Evolutionary conservation across 2,888 invertebrate genomes (phyloP).

Genomic region (Nebria salina): DNA sequence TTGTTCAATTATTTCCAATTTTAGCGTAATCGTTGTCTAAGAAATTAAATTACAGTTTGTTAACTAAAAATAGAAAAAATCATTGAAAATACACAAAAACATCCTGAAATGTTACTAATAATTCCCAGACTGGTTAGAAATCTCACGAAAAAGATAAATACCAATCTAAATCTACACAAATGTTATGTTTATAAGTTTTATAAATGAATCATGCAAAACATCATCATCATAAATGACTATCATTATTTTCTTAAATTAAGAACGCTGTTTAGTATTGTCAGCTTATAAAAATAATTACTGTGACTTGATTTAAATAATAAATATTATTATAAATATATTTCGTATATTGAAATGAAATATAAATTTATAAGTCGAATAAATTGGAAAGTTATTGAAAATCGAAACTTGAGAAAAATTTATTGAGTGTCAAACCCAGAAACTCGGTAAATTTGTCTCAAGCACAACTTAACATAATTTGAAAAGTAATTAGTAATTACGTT

Average conservation of each 20-base stretch:
- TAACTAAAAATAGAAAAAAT: conserved; percentile 30
- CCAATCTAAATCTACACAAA: conserved; percentile 39
- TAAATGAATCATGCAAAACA: not conserved
- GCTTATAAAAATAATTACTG: not conserved
- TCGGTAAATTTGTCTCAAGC: too few species aligned
- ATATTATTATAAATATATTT: not conserved
- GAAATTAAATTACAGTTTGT: not conserved
- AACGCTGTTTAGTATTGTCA: not conserved
- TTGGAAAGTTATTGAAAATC: not conserved
- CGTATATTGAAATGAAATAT: not conserved
- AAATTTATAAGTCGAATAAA: not conserved
- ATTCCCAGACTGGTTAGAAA: conserved; percentile 43
- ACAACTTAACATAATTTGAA: too few species aligned
- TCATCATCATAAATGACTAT: not conserved
- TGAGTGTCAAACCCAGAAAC: too few species aligned
- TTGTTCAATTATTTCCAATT: conserved; percentile 23
- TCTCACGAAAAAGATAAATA: conserved; percentile 40
- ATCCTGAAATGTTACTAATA: conserved; percentile 37
- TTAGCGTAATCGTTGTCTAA: conserved; percentile 3
- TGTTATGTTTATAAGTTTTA: not conserved
- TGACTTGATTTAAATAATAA: not conserved
- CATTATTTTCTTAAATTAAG: not conserved
- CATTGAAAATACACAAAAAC: conserved; percentile 33
- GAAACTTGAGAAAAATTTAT: too few species aligned
- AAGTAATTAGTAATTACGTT: too few species aligned